Evolutionary conservation across 2,888 invertebrate genomes (phyloP).

Genomic region (Drosophila meridiana): DNA sequence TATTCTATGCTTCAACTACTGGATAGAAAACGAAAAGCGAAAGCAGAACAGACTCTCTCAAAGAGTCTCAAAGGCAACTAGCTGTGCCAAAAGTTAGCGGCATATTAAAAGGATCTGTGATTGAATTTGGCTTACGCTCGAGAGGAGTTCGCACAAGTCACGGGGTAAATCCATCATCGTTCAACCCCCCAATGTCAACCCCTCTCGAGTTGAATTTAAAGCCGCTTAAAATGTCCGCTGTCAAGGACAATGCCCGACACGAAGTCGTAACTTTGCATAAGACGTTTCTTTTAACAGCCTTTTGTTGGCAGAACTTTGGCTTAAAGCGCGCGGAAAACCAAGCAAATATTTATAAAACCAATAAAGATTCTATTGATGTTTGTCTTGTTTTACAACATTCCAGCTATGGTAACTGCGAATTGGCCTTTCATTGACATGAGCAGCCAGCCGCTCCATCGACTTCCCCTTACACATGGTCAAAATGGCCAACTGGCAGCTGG

Average conservation of each 20-base stretch:
- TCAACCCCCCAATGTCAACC: background rate
- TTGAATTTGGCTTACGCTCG: conserved; percentile 75
- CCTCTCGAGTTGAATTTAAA: conserved; percentile 39
- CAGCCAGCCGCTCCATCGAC: conserved; percentile 15
- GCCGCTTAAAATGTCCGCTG: conserved; percentile 64
- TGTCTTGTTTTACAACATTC: conserved; percentile 56
- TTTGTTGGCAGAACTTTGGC: background rate
- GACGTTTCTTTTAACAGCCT: conserved; percentile 1
- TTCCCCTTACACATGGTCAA: conserved; percentile 23
- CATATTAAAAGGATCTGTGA: conserved; percentile 63
- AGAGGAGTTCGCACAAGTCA: conserved; percentile 63
- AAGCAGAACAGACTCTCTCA: background rate
- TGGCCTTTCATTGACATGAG: conserved; percentile 64
- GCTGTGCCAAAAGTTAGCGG: conserved; percentile 31
- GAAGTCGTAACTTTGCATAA: conserved; percentile 58
- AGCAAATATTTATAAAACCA: conserved; percentile 72
- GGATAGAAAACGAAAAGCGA: background rate
- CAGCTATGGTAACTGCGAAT: conserved; percentile 19
- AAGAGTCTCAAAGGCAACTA: conserved; percentile 8
- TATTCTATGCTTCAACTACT: conserved; percentile 61
- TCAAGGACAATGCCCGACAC: conserved; percentile 58
- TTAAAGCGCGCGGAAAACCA: conserved; percentile 31
- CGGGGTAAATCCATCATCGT: conserved; percentile 64
- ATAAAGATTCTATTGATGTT: conserved; percentile 76
- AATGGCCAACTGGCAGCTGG: conserved; percentile 34